Evolutionary conservation across 2,888 invertebrate species (phyloP).

Genomic region (Bombyx huttoni): DNA sequence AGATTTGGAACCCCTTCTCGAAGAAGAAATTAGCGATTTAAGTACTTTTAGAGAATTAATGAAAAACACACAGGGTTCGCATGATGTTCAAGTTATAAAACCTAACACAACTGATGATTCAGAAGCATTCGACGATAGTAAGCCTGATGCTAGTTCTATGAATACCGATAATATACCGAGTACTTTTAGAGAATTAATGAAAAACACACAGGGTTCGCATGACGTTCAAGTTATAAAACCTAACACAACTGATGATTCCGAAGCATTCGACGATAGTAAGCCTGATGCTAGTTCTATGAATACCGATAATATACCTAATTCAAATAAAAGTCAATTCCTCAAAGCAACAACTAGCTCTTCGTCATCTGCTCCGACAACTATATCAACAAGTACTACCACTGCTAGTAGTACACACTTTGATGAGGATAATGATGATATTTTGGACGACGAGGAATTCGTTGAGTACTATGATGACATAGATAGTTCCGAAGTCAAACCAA

Average conservation of each 20-base stretch:
- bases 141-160: slow-evolving; percentile 57
- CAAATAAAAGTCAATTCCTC: neutral
- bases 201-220: slow-evolving; percentile 54
- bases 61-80: slow-evolving; percentile 58
- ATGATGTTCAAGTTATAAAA: slow-evolving; percentile 70
- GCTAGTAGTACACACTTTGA: slow-evolving; percentile 22
- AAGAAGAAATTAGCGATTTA: slow-evolving; percentile 70
- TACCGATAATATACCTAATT: slow-evolving; percentile 37
- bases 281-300: slow-evolving; percentile 59
- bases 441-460: slow-evolving; percentile 44
- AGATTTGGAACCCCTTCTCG: slow-evolving; percentile 71
- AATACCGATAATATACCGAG: no score
- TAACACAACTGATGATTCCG: slow-evolving; percentile 29
- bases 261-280: slow-evolving; percentile 42
- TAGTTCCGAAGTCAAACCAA: slow-evolving; percentile 31
- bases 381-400: slow-evolving; percentile 17
- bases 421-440: slow-evolving; percentile 31
- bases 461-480: slow-evolving; percentile 58
- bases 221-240: slow-evolving; percentile 72
- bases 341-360: slow-evolving; percentile 17
- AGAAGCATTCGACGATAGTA: slow-evolving; percentile 40
- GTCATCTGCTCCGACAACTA: slow-evolving; percentile 17
- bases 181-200: slow-evolving; percentile 62
- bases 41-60: slow-evolving; percentile 60
- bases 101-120: slow-evolving; percentile 36